Evolutionary conservation across 2,797 vertebrate genomes (phyloP), one percentile per base, ranked within the genome.

Genomic region (Aplochiton taeniatus): DNA sequence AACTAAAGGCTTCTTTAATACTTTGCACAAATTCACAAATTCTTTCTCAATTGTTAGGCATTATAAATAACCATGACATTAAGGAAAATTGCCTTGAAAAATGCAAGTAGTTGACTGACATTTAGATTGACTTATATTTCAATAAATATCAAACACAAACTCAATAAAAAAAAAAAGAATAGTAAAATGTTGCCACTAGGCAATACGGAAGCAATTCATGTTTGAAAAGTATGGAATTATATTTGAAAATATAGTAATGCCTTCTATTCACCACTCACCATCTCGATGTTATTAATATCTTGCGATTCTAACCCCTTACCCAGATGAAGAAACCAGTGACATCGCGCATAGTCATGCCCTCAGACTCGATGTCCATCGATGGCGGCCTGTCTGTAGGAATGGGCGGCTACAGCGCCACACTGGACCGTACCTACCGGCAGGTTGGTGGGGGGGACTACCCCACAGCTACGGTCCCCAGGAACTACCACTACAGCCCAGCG

Each of bases 291-390:
- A 10, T 4, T 11, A 16, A 16, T 18, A 17, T 53, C 52, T 53
- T 41, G 4, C 10, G 1, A 14, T 57, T 13, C 12, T 42, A 16
- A 12, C 2, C 67, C 16, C 55, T 9, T n/a, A 14, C 43, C 4
- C 77, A 98, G 95, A 94, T 98, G 78, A 98, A 95, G 88, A 98
- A 97, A 75, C 93, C 95, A 0, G 89, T 96, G 83, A 93, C 93
- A n/a, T 94, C 95, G 0, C 93, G 96, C 81, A 94, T 93, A 0
- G 94, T 98, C 62, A 69, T 92, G 10, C 91, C 93, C 19, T 91
- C 94, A 65, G 94, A 96, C 0, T 90, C 93, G 0, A 80, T 96
- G 78, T 94, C 95, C 41, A 83, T 95, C 52, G 96, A 97, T 11
- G 92, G 94, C 0, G 90, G 94, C 0, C 69, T 94, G 66, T 84